Conservation (phyloP, 2,888 invertebrate genomes). For the Drosophila monieri region DNA sequence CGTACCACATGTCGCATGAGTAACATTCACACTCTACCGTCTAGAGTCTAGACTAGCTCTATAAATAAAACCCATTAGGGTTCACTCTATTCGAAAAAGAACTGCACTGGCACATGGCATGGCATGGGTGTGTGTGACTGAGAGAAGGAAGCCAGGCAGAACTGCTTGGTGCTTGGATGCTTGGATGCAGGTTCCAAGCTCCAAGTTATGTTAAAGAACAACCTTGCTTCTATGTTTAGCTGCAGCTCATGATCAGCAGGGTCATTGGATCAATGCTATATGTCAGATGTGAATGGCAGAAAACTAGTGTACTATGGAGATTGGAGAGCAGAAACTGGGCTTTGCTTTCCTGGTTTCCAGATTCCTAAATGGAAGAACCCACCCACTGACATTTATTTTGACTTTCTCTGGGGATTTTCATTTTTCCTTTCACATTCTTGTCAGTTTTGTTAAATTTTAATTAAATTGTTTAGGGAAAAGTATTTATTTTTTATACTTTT, state of each 20-base stretch:
- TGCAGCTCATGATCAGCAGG: conserved; percentile 24
- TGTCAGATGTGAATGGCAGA: background rate
- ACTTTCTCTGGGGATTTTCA: conserved; percentile 16
- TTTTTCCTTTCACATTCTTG: conserved; percentile 14
- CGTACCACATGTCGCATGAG: conserved; percentile 1
- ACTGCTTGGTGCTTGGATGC: too few relatives aligned
- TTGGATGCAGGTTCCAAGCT: conserved; percentile 19
- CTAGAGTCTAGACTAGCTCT: background rate
- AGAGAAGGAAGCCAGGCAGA: conserved; percentile 30
- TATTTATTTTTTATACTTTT: too few relatives aligned
- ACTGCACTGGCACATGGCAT: background rate
- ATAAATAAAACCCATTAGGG: conserved; percentile 6
- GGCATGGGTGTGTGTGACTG: background rate
- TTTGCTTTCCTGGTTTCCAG: background rate
- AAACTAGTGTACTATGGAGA: background rate
- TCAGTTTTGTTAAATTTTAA: background rate
- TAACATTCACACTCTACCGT: background rate
- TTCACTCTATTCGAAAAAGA: conserved; percentile 9
- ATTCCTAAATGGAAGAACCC: conserved; percentile 1
- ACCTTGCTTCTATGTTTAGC: conserved; percentile 25
- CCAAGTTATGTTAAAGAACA: conserved; percentile 22
- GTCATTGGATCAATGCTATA: conserved; percentile 8
- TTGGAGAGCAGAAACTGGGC: too few relatives aligned
- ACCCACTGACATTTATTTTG: conserved; percentile 8
- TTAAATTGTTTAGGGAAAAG: too few relatives aligned